phyloP scores from a whole-genome alignment of 2,888 invertebrate genomes.

The Andrena marginata region DNA sequence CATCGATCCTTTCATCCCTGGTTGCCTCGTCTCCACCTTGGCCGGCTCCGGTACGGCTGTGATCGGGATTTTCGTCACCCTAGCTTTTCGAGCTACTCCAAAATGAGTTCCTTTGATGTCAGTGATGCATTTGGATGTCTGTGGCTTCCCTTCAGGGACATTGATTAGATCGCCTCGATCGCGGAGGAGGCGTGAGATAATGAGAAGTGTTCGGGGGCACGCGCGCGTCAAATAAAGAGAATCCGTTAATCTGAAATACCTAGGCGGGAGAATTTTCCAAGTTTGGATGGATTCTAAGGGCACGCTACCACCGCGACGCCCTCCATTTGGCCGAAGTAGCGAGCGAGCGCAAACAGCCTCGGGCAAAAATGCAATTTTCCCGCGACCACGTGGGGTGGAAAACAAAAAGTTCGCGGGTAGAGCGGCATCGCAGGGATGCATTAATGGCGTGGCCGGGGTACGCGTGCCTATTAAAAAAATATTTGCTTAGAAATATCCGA shows the following conservation, averaged over 20 bases:
- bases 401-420: background rate
- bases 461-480: slow-evolving; percentile 68
- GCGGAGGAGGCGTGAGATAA: too few relatives aligned
- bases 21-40: slow-evolving; percentile 13
- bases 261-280: background rate
- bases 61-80: slow-evolving; percentile 7
- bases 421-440: background rate
- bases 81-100: background rate
- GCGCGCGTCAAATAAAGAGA: background rate
- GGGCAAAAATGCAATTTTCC: background rate
- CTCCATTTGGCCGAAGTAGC: background rate
- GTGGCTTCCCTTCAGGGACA: background rate
- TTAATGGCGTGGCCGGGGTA: slow-evolving; percentile 1
- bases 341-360: background rate
- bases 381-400: background rate
- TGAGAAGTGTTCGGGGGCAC: background rate
- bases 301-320: background rate
- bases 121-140: background rate
- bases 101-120: background rate
- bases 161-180: background rate
- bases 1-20: slow-evolving; percentile 67
- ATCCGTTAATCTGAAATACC: too few relatives aligned
- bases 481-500: slow-evolving; percentile 70
- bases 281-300: background rate
- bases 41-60: slow-evolving; percentile 27